Evolutionary conservation across 2,888 invertebrate genomes (phyloP).

Genomic region (Cosmorhoe ocellata): DNA sequence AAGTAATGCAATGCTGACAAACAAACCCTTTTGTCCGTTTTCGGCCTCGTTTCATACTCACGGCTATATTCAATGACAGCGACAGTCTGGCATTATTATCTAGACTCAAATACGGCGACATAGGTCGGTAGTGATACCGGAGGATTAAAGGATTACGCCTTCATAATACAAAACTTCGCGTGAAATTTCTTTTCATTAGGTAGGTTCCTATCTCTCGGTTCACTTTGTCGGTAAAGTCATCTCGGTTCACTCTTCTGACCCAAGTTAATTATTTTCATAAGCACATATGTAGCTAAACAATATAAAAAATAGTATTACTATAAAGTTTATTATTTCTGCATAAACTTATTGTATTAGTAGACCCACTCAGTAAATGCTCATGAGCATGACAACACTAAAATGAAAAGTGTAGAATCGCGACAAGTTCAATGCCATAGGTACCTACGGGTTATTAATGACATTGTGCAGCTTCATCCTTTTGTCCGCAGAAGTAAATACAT

Average conservation of each 20-base stretch:
- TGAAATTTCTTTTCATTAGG: slow-evolving; percentile 56
- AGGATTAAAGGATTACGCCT: slow-evolving; percentile 70
- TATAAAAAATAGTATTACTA: no score
- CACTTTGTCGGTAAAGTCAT: slow-evolving; percentile 34
- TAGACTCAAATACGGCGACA: slow-evolving; percentile 50
- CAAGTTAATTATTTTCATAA: no score
- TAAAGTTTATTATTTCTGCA: no score
- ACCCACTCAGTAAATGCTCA: no score
- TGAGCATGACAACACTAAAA: no score
- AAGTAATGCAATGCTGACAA: slow-evolving; percentile 65
- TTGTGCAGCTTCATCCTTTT: slow-evolving; percentile 64
- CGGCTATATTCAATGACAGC: slow-evolving; percentile 56
- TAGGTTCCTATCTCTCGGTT: no score
- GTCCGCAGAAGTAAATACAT: slow-evolving; percentile 61
- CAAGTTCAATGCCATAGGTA: slow-evolving; percentile 64
- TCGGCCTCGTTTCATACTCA: slow-evolving; percentile 48
- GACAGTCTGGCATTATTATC: slow-evolving; percentile 65
- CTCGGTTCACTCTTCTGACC: no score
- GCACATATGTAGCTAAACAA: no score
- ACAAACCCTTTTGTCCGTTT: slow-evolving; percentile 68
- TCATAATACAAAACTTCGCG: slow-evolving; percentile 61
- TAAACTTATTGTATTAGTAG: no score
- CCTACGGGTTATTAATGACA: slow-evolving; percentile 75
- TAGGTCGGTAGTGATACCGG: slow-evolving; percentile 65
- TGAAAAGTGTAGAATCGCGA: slow-evolving; percentile 52